Percentiles rank a stretch among this genome's conserved stretches.
Conservation (phyloP, 2,113 vertebrate species). For the Perccottus glenii region DNA sequence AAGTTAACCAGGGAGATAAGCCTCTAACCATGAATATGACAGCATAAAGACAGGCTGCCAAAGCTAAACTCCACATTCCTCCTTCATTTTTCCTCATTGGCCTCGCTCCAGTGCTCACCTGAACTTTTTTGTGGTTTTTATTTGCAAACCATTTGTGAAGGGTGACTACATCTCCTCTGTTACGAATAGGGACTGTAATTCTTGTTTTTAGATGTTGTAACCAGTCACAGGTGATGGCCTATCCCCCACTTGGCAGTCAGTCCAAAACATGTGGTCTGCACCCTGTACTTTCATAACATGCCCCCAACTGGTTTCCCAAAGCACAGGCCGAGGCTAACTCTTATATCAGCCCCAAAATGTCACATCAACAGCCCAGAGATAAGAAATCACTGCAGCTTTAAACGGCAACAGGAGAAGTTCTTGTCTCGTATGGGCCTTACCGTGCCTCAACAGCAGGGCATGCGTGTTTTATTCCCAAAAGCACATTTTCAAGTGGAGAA, state of each 20-base stretch:
- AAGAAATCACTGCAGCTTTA: slow-evolving; percentile 36
- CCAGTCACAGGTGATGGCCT: slow-evolving; percentile 71
- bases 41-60: slow-evolving; percentile 46
- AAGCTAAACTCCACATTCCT: slow-evolving; percentile 23
- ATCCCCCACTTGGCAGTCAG: slow-evolving; percentile 36
- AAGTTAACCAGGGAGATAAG: slow-evolving; percentile 32
- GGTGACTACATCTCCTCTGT: slow-evolving; percentile 35
- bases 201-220: slow-evolving; percentile 66
- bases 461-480: slow-evolving; percentile 57
- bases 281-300: slow-evolving; percentile 9
- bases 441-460: slow-evolving; percentile 45
- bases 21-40: slow-evolving; percentile 31
- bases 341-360: slow-evolving; percentile 36
- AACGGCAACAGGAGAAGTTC: slow-evolving; percentile 21
- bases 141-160: slow-evolving; percentile 56
- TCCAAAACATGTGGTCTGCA: slow-evolving; percentile 61
- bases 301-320: slow-evolving; percentile 17
- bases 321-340: slow-evolving; percentile 29
- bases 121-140: slow-evolving; percentile 27
- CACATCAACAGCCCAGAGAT: slow-evolving; percentile 23
- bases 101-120: slow-evolving; percentile 37
- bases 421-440: slow-evolving; percentile 25
- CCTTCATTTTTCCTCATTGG: slow-evolving; percentile 32
- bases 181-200: slow-evolving; percentile 45
- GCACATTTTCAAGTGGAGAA: slow-evolving; percentile 10